These are phyloP conservation scores for Aurelia sp. DNA, from an alignment of 30 jellyfish, hydroid and myxozoan species.

Conservation along the genomic window DNA sequence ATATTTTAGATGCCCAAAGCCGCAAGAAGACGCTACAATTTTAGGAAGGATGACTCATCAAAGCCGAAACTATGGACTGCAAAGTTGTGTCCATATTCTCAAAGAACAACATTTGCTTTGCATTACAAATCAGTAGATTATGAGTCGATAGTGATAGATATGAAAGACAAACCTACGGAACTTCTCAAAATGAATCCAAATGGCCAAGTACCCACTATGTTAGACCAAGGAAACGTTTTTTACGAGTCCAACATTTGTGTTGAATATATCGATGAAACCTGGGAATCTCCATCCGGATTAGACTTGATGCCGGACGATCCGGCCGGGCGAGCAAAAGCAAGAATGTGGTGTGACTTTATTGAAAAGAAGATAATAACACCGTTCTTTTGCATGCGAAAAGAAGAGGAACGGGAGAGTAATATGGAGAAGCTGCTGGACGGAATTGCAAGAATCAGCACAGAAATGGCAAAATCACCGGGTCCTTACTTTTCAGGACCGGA, in stretches of 20 bases:
- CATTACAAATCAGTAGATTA: conserved; percentile 60
- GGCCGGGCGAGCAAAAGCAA: conserved; percentile 55
- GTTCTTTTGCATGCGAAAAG: conserved; percentile 60
- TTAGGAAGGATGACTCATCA: background rate
- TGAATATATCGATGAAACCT: conserved; percentile 73
- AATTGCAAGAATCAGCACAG: conserved; percentile 25
- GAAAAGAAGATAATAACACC: conserved; percentile 55
- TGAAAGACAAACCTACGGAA: conserved; percentile 66
- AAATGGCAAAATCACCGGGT: conserved; percentile 48
- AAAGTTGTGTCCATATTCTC: conserved; percentile 74
- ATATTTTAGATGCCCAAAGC: conserved; percentile 40
- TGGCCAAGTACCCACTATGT: conserved; percentile 80
- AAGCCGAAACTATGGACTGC: conserved; percentile 73
- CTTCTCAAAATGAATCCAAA: conserved; percentile 53
- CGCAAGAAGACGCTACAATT: conserved; percentile 35
- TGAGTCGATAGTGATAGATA: conserved; percentile 52
- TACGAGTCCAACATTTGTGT: conserved; percentile 74
- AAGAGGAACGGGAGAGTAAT: conserved; percentile 54
- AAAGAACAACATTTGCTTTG: conserved; percentile 62
- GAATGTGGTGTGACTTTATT: conserved; percentile 66
- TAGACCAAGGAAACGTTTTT: conserved; percentile 54
- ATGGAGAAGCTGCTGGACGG: conserved; percentile 27
- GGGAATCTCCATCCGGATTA: conserved; percentile 65
- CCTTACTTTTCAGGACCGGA: conserved; percentile 71
- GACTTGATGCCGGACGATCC: conserved; percentile 71